phyloP scores from a whole-genome alignment of 92 coral and sea anemone genomes.

The Diadumene lineata region DNA sequence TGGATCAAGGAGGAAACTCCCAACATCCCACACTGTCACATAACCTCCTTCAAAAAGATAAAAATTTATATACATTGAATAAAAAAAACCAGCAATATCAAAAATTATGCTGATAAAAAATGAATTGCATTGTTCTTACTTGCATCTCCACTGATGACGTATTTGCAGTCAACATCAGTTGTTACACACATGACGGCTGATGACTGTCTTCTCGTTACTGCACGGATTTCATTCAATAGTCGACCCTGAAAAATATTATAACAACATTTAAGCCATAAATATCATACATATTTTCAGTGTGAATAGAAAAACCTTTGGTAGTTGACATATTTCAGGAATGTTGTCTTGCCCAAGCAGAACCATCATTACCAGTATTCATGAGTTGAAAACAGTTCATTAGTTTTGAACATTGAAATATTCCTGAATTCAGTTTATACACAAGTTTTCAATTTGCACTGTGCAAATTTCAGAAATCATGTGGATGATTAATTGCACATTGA shows the following conservation, averaged over 20 bases:
- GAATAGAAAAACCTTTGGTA: neutral
- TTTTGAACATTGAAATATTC: no score
- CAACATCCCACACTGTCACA: conserved; percentile 98
- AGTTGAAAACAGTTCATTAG: no score
- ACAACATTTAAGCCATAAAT: neutral
- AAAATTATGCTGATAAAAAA: neutral
- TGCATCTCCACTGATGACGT: conserved; percentile 89
- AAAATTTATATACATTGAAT: neutral
- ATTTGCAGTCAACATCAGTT: conserved; percentile 78
- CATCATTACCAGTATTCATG: no score
- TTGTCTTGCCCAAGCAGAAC: no score
- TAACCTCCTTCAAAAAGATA: conserved; percentile 70
- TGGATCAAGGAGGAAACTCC: conserved; percentile 81
- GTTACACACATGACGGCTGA: conserved; percentile 89
- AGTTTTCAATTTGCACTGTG: no score
- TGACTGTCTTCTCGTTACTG: conserved; percentile 81
- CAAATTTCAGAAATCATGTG: no score
- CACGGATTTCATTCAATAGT: conserved; percentile 84
- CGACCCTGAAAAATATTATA: conserved; percentile 53
- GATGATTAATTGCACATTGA: no score
- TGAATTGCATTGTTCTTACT: no score
- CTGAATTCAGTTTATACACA: no score
- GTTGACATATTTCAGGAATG: no score
- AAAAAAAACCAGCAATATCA: neutral
- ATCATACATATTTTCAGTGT: neutral